A percentile compares a stretch with the other conserved stretches of the same genome.
These are phyloP conservation scores for Picathartes gymnocephalus DNA, from an alignment of 2,113 vertebrate species.

Conservation along the genomic window DNA sequence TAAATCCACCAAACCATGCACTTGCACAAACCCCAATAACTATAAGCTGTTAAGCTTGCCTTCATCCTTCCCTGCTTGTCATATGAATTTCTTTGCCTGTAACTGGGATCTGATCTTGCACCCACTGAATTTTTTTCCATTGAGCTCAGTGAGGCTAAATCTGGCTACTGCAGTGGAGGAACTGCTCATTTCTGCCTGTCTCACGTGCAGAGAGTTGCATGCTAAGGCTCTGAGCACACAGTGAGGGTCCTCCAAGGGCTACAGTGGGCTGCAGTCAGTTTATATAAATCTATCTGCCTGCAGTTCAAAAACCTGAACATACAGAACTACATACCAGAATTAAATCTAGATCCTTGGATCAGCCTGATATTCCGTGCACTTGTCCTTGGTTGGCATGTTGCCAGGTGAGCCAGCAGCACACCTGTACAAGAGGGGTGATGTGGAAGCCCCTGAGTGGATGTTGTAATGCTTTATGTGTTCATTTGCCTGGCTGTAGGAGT, in stretches of 20 bases:
- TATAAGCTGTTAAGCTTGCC: not conserved
- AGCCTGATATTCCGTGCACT: not conserved
- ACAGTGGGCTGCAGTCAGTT: not conserved
- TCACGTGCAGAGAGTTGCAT: not conserved
- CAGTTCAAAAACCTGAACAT: not conserved
- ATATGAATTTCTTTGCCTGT: not conserved
- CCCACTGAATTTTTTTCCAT: conserved; percentile 3
- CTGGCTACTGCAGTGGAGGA: not conserved
- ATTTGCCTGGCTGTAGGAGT: not conserved
- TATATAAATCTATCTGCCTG: not conserved
- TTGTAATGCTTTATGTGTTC: not conserved
- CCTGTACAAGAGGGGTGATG: not conserved
- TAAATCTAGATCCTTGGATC: not conserved
- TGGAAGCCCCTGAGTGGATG: not conserved
- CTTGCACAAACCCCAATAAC: not conserved
- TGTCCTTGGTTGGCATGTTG: not conserved
- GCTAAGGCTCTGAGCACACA: not conserved
- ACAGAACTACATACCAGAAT: not conserved
- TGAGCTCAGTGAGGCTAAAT: not conserved
- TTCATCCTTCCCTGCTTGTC: not conserved
- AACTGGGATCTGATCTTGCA: not conserved
- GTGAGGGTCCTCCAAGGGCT: not conserved
- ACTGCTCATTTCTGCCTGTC: not conserved
- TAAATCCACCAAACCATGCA: not conserved
- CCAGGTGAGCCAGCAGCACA: not conserved